phyloP scores from a whole-genome alignment of 2,113 vertebrate species.

The Ictalurus furcatus region DNA sequence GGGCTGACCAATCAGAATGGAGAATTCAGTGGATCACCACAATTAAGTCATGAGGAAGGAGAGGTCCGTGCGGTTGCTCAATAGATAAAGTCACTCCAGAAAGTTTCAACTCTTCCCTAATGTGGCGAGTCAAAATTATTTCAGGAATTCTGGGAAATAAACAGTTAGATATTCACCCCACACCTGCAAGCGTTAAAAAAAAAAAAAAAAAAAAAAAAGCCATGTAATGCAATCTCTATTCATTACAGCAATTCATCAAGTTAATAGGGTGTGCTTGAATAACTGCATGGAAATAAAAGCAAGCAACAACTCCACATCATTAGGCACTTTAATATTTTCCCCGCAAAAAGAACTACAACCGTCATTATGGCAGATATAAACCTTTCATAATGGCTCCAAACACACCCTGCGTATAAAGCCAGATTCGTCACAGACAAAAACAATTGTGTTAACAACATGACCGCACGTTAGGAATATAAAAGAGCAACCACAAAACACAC shows the following conservation, averaged over 20 bases:
- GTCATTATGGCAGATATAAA: conserved; percentile 48
- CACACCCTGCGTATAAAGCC: neutral
- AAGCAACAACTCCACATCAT: conserved; percentile 54
- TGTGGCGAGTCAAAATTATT: neutral
- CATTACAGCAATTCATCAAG: conserved; percentile 60
- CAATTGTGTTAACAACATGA: conserved; percentile 52
- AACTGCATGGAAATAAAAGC: conserved; percentile 59
- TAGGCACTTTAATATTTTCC: conserved; percentile 54
- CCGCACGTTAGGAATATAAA: conserved; percentile 39
- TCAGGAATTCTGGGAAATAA: neutral
- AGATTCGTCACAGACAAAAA: conserved; percentile 28
- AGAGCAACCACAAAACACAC: conserved; percentile 16
- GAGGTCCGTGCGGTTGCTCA: neutral
- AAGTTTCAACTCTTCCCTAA: neutral
- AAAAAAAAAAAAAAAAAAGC: neutral
- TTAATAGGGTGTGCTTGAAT: conserved; percentile 64
- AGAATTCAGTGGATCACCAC: neutral
- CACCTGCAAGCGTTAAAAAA: conserved; percentile 21
- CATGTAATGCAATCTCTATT: conserved; percentile 51
- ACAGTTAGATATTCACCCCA: neutral
- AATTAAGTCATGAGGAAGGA: neutral
- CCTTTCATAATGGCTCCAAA: neutral
- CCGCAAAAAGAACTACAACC: conserved; percentile 37
- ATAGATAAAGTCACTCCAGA: neutral
- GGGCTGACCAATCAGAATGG: neutral